Percentiles rank a stretch among this genome's conserved stretches.
Conservation (phyloP, 2,888 invertebrate species). For the Xestia ashworthii region DNA sequence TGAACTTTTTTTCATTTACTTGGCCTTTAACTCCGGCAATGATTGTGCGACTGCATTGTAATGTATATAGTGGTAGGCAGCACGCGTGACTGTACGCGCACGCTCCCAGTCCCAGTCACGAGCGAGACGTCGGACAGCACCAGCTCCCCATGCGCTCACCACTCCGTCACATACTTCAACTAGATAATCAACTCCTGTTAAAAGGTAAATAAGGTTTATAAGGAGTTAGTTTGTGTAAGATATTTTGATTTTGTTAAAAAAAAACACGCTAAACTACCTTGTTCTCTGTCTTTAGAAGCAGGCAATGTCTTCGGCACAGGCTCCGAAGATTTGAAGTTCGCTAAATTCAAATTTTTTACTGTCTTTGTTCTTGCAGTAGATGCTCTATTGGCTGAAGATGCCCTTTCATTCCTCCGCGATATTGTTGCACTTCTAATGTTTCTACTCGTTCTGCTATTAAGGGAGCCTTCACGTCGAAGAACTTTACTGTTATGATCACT, state of each 20-base stretch:
- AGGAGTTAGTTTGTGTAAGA: background rate
- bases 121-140: slow-evolving; percentile 95
- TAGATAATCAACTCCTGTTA: slow-evolving; percentile 95
- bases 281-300: slow-evolving; percentile 92
- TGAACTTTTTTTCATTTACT: slow-evolving; percentile 71
- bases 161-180: slow-evolving; percentile 96
- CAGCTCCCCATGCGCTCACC: slow-evolving; percentile 96
- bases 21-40: slow-evolving; percentile 93
- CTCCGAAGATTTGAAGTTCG: slow-evolving; percentile 87
- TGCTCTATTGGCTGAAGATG: slow-evolving; percentile 90
- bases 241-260: background rate
- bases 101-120: slow-evolving; percentile 95
- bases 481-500: slow-evolving; percentile 85
- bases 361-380: slow-evolving; percentile 92
- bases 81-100: slow-evolving; percentile 94
- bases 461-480: slow-evolving; percentile 83
- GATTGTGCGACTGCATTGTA: slow-evolving; percentile 95
- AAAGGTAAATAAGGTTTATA: slow-evolving; percentile 7
- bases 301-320: slow-evolving; percentile 88
- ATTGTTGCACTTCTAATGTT: slow-evolving; percentile 89
- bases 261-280: slow-evolving; percentile 85
- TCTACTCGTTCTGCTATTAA: slow-evolving; percentile 82
- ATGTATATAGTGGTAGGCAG: slow-evolving; percentile 97
- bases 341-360: slow-evolving; percentile 83
- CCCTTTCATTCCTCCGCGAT: slow-evolving; percentile 84